These are phyloP conservation scores for Chionoecetes opilio DNA, from an alignment of 1,140 invertebrate species.

Conservation along the genomic window DNA sequence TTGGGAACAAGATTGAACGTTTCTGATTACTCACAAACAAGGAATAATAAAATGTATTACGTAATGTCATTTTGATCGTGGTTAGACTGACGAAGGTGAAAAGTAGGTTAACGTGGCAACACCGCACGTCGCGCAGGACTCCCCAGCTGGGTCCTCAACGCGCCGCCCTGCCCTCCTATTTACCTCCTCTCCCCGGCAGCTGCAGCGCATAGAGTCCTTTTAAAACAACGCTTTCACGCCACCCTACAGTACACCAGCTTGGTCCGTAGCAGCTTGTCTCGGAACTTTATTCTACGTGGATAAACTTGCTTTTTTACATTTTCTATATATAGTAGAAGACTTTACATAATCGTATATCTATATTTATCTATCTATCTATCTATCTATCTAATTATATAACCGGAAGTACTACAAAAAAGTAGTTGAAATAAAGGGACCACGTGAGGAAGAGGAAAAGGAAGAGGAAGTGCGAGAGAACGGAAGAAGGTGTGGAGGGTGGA, in stretches of 20 bases:
- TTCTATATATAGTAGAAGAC: too few species aligned
- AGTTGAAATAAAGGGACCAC: not conserved
- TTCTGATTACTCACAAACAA: too few species aligned
- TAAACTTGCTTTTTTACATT: too few species aligned
- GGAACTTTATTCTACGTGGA: not conserved
- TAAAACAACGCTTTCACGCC: slow-evolving; percentile 48
- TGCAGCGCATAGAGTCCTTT: slow-evolving; percentile 32
- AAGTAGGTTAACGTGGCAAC: slow-evolving; percentile 12
- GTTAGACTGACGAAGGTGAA: not conserved
- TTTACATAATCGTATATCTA: too few species aligned
- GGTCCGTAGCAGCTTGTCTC: too few species aligned
- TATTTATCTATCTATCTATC: too few species aligned
- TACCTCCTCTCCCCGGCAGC: slow-evolving; percentile 49
- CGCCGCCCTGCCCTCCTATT: not conserved
- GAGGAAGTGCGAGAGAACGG: slow-evolving; percentile 35
- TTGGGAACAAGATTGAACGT: too few species aligned
- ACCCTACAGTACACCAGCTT: not conserved
- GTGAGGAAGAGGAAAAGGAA: slow-evolving; percentile 20
- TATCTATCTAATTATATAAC: not conserved
- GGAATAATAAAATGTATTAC: too few species aligned
- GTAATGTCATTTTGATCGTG: too few species aligned
- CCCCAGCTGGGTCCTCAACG: not conserved
- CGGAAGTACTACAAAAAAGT: slow-evolving; percentile 10
- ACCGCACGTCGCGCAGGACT: not conserved
- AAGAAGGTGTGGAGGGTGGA: not conserved